Base-by-base conservation (phyloP, 2,113 vertebrate genomes). In the Axis porcinus region DNA sequence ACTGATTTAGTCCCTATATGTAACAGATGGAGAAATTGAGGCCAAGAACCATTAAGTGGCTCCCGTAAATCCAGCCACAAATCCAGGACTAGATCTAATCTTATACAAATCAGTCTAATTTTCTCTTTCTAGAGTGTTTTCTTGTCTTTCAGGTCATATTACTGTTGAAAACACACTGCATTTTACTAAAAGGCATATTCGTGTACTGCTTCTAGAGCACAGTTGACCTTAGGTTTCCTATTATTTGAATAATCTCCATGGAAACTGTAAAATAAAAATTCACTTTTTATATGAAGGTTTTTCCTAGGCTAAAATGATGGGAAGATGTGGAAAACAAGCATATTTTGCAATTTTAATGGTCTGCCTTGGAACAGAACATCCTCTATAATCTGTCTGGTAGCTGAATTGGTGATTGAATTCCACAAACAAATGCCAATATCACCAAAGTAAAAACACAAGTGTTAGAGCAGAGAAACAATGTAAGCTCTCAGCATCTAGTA, bases 201-300 rank as follows among this genome's bases (percentile, higher is more conserved):
- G 5, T 28, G 14, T 36, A 4, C 17, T 90, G 50, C 60, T 94
- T 74, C 86, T 85, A 96, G 94, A 96, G 76, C 45, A n/a, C 86
- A 97, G 98, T 96, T 82, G 74, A 92, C 91, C 97, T 98, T 95
- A 88, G 76, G 16, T 60, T 94, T 98, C 97, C 94, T 96, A 47
- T 96, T 97, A 96, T 97, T 97, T 95, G 82, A 81, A 91, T 1
- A 4, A 33, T 98, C 95, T 96, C 98, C 97, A 98, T 94, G 89
- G 98, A 98, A 98, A 98, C 97, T 5, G 10, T 60, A 67, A 88
- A 95, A 94, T 52, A 84, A 91, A 98, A 98, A 91, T 84, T 94
- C 67, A 79, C 55, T 98, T 97, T 93, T 97, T 95, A 94, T 54
- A 40, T 7, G 25, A 81, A 94, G 54, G 40, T 95, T 97, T 81